Percentiles rank a stretch among this genome's conserved stretches.
Conservation (phyloP, 2,797 vertebrate species). For the Podargus strigoides region DNA sequence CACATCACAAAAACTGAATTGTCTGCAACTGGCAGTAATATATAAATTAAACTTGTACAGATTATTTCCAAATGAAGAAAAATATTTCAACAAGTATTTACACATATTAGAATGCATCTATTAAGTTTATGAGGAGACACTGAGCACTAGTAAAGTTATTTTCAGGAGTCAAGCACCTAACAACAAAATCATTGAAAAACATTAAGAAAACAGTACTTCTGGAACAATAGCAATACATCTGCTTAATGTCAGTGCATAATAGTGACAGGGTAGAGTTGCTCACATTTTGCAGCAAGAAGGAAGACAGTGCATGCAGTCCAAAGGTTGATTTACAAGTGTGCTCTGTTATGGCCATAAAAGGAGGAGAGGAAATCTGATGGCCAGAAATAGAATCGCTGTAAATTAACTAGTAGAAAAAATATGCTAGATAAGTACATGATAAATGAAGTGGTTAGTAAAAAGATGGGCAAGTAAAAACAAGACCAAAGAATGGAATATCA, state of each 20-base stretch:
- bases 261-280: not conserved
- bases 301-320: not conserved
- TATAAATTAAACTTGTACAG: not conserved
- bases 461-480: not conserved
- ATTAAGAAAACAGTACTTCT: not conserved
- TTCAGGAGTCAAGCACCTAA: not conserved
- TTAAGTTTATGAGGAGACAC: not conserved
- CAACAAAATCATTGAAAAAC: not conserved
- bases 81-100: not conserved
- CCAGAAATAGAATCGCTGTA: constrained; percentile 35
- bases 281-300: constrained; percentile 25
- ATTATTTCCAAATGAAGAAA: not conserved
- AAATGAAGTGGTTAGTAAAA: not conserved
- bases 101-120: not conserved
- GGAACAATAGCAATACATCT: constrained; percentile 17
- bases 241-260: not conserved
- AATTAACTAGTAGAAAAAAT: not conserved
- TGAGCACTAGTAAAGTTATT: not conserved
- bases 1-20: not conserved
- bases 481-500: not conserved
- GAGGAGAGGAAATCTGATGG: constrained; percentile 48
- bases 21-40: not conserved
- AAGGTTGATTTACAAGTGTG: constrained; percentile 23
- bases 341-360: constrained; percentile 42
- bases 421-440: not conserved